Percentiles rank a stretch among this genome's conserved stretches.
Conservation (phyloP, 2,888 invertebrate genomes). For the Isoperla grammatica region DNA sequence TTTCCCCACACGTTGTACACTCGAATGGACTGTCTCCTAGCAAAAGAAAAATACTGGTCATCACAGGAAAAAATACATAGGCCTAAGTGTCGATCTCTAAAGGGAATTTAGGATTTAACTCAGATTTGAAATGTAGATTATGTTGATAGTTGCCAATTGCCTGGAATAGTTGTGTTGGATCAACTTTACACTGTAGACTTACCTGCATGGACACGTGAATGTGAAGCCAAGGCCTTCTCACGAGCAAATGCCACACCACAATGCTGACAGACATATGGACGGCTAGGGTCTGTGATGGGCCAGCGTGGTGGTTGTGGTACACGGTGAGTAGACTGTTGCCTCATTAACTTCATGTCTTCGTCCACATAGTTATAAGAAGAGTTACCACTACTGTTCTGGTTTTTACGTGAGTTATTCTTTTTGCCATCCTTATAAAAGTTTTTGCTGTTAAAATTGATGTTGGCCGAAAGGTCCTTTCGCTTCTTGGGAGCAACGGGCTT, state of each 20-base stretch:
- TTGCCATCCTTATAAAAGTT: slow-evolving; percentile 21
- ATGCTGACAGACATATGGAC: slow-evolving; percentile 75
- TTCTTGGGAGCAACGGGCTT: slow-evolving; percentile 43
- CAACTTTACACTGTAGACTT: too few relatives aligned
- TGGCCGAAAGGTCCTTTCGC: slow-evolving; percentile 39
- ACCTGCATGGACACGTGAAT: slow-evolving; percentile 67
- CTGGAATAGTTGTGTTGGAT: too few relatives aligned
- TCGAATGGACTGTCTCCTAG: slow-evolving; percentile 67
- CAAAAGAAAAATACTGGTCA: too few relatives aligned
- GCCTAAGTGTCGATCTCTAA: too few relatives aligned
- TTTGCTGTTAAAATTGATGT: slow-evolving; percentile 28
- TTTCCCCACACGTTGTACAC: slow-evolving; percentile 72
- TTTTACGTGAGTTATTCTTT: slow-evolving; percentile 35
- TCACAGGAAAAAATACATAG: too few relatives aligned
- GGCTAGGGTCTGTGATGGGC: slow-evolving; percentile 61
- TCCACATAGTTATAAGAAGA: slow-evolving; percentile 46
- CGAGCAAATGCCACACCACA: slow-evolving; percentile 73
- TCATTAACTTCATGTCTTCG: slow-evolving; percentile 47
- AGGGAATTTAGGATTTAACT: too few relatives aligned
- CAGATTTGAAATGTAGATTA: too few relatives aligned
- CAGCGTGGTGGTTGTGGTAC: slow-evolving; percentile 40
- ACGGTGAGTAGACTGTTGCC: slow-evolving; percentile 30
- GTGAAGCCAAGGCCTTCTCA: slow-evolving; percentile 74
- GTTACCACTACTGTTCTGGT: slow-evolving; percentile 35
- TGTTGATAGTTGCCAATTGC: too few relatives aligned